A percentile compares a stretch with the other conserved stretches of the same genome.
Conservation (phyloP, 2,888 invertebrate species). For the Plebejus argus region DNA sequence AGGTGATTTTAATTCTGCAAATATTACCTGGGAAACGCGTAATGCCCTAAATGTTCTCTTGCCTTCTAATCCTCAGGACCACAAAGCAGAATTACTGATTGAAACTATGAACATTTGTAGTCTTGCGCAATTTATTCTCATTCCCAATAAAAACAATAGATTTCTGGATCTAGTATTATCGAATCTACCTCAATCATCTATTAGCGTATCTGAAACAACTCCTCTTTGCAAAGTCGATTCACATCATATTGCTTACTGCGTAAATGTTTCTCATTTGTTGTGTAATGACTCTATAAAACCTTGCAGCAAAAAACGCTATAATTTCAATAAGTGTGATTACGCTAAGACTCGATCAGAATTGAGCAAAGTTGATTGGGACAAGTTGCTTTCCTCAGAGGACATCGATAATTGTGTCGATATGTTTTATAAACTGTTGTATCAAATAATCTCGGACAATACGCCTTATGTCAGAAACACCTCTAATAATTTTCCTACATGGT, state of each 20-base stretch:
- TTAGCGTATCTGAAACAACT: not conserved
- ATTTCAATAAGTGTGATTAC: not conserved
- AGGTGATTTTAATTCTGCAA: not conserved
- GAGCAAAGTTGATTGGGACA: too few relatives aligned
- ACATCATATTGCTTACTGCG: too few relatives aligned
- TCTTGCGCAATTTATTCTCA: not conserved
- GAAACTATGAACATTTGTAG: not conserved
- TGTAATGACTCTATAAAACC: too few relatives aligned
- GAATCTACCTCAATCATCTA: not conserved
- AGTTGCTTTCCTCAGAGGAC: too few relatives aligned
- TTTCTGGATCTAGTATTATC: not conserved
- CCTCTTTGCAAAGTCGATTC: not conserved
- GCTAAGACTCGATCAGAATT: too few relatives aligned
- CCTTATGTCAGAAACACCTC: too few relatives aligned
- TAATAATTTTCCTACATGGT: slow-evolving; percentile 1
- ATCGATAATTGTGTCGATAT: too few relatives aligned
- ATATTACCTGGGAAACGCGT: not conserved
- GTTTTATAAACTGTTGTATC: not conserved
- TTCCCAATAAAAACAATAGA: not conserved
- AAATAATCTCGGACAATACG: not conserved
- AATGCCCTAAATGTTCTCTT: not conserved
- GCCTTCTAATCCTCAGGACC: not conserved
- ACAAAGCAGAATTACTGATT: slow-evolving; percentile 6
- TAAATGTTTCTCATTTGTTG: too few relatives aligned
- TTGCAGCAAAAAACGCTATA: not conserved